A percentile compares a stretch with the other conserved stretches of the same genome.
Conservation (phyloP, 2,797 vertebrate species). For the Notamacropus eugenii region DNA sequence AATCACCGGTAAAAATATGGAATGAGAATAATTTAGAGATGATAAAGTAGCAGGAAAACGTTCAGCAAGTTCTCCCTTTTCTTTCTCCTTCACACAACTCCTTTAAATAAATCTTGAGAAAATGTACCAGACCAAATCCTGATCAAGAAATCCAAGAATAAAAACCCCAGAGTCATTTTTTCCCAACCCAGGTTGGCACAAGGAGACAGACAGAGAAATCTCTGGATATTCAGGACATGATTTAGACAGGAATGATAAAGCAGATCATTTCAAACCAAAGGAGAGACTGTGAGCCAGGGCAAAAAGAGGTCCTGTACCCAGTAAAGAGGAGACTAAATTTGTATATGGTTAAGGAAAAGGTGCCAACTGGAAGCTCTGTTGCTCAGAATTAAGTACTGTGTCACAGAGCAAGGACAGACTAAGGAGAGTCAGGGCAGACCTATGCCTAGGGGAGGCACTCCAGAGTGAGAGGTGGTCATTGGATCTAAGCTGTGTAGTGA, state of each 20-base stretch:
- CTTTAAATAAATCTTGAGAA: not conserved
- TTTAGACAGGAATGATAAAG: not conserved
- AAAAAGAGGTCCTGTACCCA: not conserved
- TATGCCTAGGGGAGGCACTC: not conserved
- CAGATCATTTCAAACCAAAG: not conserved
- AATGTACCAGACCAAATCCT: not conserved
- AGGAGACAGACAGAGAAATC: not conserved
- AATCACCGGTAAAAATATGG: not conserved
- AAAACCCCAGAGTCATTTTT: not conserved
- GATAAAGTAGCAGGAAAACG: not conserved
- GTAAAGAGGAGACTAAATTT: not conserved
- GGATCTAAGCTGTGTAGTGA: too few relatives aligned
- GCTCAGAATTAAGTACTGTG: not conserved
- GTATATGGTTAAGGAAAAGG: not conserved
- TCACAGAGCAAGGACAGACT: not conserved
- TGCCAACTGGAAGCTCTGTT: not conserved
- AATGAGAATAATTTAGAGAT: not conserved
- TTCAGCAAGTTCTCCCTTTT: not conserved
- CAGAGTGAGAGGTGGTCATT: not conserved
- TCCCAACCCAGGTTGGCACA: too few relatives aligned
- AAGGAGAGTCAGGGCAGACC: not conserved
- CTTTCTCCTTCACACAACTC: not conserved
- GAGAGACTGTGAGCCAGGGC: not conserved
- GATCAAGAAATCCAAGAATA: not conserved
- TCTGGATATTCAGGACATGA: not conserved